A percentile compares a stretch with the other conserved stretches of the same genome.
Evolutionary conservation across 2,797 vertebrate species (phyloP).

Genomic region (Platalea minor): DNA sequence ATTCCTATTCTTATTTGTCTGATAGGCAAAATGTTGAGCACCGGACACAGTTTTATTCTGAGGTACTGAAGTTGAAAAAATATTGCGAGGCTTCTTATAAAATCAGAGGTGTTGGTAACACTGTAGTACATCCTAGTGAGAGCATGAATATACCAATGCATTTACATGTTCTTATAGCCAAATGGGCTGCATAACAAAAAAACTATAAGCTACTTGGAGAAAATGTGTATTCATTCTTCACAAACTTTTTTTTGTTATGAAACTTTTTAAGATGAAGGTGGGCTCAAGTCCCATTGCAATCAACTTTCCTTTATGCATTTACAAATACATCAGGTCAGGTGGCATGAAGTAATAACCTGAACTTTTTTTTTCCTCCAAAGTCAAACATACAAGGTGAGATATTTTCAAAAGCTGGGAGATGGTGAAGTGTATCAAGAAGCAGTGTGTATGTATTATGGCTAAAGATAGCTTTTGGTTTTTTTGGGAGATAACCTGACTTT

Average conservation of each 20-base stretch:
- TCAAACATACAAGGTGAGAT: background rate
- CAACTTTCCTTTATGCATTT: background rate
- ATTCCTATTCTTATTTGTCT: background rate
- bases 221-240: background rate
- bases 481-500: background rate
- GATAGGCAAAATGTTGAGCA: background rate
- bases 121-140: background rate
- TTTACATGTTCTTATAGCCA: background rate
- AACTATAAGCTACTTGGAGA: background rate
- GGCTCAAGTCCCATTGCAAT: background rate
- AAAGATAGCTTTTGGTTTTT: slow-evolving; percentile 14
- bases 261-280: background rate
- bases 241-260: background rate
- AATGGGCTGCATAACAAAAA: background rate
- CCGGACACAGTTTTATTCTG: background rate
- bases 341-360: background rate
- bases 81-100: background rate
- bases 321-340: background rate
- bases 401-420: background rate
- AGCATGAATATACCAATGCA: background rate
- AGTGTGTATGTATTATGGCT: background rate
- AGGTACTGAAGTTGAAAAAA: background rate
- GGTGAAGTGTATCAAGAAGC: background rate
- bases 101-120: background rate
- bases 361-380: background rate